These are phyloP conservation scores for Abrostola triplasia DNA, from an alignment of 2,888 invertebrate species.

Conservation along the genomic window DNA sequence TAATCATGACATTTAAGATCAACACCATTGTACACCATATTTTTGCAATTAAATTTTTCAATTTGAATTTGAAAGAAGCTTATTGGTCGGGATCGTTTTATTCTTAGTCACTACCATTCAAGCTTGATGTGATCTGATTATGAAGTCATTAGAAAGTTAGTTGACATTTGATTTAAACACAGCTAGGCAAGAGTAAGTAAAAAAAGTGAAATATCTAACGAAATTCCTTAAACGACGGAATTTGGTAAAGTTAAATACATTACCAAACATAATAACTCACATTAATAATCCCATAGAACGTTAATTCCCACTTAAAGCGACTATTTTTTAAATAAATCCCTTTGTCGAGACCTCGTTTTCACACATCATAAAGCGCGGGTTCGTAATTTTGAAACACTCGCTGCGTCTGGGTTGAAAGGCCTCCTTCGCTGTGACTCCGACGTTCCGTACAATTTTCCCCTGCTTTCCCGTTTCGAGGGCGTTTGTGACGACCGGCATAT, in stretches of 20 bases:
- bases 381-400: constrained; percentile 75
- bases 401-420: constrained; percentile 71
- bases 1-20: too few species aligned
- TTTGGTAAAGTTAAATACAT: constrained; percentile 28
- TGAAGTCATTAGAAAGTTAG: too few species aligned
- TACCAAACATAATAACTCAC: constrained; percentile 31
- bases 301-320: constrained; percentile 42
- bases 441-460: constrained; percentile 38
- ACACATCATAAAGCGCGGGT: constrained; percentile 68
- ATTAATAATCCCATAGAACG: constrained; percentile 31
- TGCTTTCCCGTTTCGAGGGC: constrained; percentile 68
- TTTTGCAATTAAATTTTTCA: too few species aligned
- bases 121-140: too few species aligned
- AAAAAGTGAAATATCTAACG: too few species aligned
- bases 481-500: constrained; percentile 69
- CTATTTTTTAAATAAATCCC: constrained; percentile 53
- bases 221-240: constrained; percentile 3
- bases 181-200: too few species aligned
- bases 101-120: too few species aligned
- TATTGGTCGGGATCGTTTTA: too few species aligned
- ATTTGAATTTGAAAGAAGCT: too few species aligned
- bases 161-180: too few species aligned
- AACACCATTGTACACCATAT: too few species aligned
- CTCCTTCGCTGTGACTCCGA: constrained; percentile 59
- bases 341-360: constrained; percentile 62